Conservation (phyloP, 2,888 invertebrate species). For the Tiliacea aurago region DNA sequence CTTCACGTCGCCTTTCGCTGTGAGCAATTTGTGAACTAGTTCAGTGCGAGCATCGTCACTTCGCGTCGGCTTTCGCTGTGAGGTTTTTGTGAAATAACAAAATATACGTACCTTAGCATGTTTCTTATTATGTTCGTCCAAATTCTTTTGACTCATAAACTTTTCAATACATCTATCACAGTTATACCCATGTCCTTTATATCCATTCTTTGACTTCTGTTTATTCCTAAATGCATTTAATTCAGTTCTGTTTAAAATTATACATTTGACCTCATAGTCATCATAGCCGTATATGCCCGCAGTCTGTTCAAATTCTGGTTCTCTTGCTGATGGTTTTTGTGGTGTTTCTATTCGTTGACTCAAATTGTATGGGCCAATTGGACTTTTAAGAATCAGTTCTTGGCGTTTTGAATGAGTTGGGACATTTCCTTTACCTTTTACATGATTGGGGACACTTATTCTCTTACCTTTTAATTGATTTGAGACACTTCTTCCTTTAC, state of each 20-base stretch:
- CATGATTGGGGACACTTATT: neutral
- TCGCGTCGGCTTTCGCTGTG: too few species aligned
- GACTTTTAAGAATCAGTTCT: conserved; percentile 4
- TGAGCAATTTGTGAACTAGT: neutral
- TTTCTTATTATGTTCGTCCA: conserved; percentile 38
- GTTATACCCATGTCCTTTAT: conserved; percentile 9
- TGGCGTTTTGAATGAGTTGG: neutral
- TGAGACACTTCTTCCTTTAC: neutral
- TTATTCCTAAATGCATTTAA: conserved; percentile 21
- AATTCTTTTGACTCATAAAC: conserved; percentile 14
- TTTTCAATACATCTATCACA: conserved; percentile 28
- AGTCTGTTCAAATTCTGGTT: neutral
- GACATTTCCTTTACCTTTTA: conserved; percentile 6
- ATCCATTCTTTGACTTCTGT: conserved; percentile 13
- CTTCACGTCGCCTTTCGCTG: neutral
- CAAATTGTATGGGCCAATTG: neutral
- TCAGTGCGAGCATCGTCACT: too few species aligned
- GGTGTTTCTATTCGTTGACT: neutral
- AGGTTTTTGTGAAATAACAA: neutral
- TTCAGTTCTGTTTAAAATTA: conserved; percentile 20
- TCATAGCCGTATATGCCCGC: neutral
- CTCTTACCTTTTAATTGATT: conserved; percentile 9
- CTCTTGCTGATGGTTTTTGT: neutral
- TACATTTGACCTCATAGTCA: conserved; percentile 24
- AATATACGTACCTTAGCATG: conserved; percentile 15